phyloP scores from a whole-genome alignment of 2,888 invertebrate species.

The Campopleginae sp. region DNA sequence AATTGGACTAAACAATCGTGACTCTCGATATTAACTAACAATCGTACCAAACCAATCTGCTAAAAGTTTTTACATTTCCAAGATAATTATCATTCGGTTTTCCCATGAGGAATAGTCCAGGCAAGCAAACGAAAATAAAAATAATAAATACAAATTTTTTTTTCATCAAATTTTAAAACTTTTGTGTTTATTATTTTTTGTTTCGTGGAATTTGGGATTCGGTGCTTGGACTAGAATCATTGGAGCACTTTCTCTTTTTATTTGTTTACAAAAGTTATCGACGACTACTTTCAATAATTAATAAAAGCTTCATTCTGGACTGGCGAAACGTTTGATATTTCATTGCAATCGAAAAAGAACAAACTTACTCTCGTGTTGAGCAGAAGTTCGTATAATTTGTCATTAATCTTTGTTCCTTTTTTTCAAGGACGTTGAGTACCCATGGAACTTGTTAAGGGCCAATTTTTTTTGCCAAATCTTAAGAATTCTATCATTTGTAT shows the following conservation, averaged over 20 bases:
- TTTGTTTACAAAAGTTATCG: not conserved
- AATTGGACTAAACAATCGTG: not conserved
- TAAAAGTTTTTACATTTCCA: slow-evolving; percentile 18
- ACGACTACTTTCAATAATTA: not conserved
- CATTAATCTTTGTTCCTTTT: not conserved
- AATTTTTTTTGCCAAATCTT: too few relatives aligned
- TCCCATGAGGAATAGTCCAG: not conserved
- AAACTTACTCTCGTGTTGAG: slow-evolving; percentile 1
- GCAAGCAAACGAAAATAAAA: too few relatives aligned
- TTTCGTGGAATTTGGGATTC: too few relatives aligned
- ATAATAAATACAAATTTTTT: too few relatives aligned
- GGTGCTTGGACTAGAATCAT: too few relatives aligned
- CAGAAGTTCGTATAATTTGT: slow-evolving; percentile 14
- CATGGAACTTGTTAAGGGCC: too few relatives aligned
- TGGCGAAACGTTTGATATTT: not conserved
- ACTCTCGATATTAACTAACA: not conserved
- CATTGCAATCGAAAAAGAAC: not conserved
- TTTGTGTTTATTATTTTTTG: too few relatives aligned
- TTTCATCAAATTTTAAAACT: too few relatives aligned
- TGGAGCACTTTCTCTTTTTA: not conserved
- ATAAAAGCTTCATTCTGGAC: not conserved
- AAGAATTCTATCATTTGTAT: too few relatives aligned
- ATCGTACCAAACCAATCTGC: slow-evolving; percentile 9
- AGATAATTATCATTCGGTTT: not conserved
- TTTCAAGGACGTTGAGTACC: too few relatives aligned